A percentile compares a stretch with the other conserved stretches of the same genome.
Evolutionary conservation across 2,888 invertebrate species (phyloP).

Genomic region (Dicyrtomina minuta): DNA sequence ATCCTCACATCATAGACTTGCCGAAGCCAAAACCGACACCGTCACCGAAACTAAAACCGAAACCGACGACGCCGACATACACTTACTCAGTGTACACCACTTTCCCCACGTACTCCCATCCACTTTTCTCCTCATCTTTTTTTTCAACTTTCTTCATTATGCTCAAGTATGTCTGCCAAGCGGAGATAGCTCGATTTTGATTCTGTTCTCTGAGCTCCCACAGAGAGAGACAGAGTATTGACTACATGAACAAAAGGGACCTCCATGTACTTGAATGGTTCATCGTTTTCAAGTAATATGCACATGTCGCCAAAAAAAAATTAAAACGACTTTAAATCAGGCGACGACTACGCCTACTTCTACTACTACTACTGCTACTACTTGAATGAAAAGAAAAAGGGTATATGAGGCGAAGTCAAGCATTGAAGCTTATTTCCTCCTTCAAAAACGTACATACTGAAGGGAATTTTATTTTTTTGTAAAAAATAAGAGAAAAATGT

Average conservation of each 20-base stretch:
- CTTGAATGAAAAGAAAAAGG: no score
- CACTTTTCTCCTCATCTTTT: background rate
- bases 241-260: background rate
- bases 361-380: no score
- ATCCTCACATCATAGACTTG: conserved; percentile 19
- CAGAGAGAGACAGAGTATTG: no score
- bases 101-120: background rate
- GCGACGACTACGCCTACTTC: no score
- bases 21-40: background rate
- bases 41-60: background rate
- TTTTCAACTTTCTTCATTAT: conserved; percentile 25
- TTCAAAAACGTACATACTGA: no score
- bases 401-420: no score
- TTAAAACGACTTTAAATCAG: no score
- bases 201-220: background rate
- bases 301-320: background rate
- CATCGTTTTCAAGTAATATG: background rate
- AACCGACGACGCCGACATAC: no score
- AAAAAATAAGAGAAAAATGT: no score
- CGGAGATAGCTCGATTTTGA: background rate
- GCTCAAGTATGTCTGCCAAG: conserved; percentile 11
- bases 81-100: background rate
- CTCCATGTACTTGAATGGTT: background rate
- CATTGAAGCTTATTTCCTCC: no score
- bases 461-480: no score